These are phyloP conservation scores for Adelges cooleyi DNA, from an alignment of 1,140 invertebrate genomes.

Conservation along the genomic window DNA sequence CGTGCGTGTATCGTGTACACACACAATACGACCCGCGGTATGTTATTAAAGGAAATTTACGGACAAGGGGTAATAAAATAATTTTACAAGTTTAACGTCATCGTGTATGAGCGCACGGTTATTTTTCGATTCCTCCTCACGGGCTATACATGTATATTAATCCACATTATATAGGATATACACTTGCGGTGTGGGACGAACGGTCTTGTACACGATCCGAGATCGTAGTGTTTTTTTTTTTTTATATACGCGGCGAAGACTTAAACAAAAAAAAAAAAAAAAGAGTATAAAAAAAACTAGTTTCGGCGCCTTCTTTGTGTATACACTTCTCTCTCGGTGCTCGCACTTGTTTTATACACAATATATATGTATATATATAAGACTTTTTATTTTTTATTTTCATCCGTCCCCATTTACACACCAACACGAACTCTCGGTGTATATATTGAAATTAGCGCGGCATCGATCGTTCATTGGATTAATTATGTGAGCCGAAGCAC, in stretches of 20 bases:
- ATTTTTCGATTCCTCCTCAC: conserved; percentile 9
- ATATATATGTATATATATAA: neutral
- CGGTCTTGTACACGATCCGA: conserved; percentile 22
- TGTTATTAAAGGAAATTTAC: too few relatives aligned
- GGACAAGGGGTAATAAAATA: conserved; percentile 27
- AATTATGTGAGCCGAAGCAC: conserved; percentile 17
- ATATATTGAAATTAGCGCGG: conserved; percentile 28
- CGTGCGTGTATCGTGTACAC: too few relatives aligned
- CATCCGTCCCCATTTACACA: neutral
- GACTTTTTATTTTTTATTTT: too few relatives aligned
- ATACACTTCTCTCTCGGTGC: neutral
- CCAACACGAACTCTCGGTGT: neutral
- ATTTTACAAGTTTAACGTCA: conserved; percentile 29
- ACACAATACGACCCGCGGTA: too few relatives aligned
- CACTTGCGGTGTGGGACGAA: conserved; percentile 16
- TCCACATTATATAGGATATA: conserved; percentile 22
- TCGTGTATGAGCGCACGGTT: neutral
- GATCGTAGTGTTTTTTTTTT: conserved; percentile 4
- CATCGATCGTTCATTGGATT: conserved; percentile 29
- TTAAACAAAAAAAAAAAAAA: conserved; percentile 3
- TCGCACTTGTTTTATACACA: neutral
- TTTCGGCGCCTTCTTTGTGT: conserved; percentile 25
- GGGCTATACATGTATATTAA: conserved; percentile 5
- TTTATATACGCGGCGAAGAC: conserved; percentile 21
- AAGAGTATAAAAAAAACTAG: conserved; percentile 20